These are phyloP conservation scores for Callipepla californica DNA, from an alignment of 2,113 vertebrate species.

Conservation along the genomic window DNA sequence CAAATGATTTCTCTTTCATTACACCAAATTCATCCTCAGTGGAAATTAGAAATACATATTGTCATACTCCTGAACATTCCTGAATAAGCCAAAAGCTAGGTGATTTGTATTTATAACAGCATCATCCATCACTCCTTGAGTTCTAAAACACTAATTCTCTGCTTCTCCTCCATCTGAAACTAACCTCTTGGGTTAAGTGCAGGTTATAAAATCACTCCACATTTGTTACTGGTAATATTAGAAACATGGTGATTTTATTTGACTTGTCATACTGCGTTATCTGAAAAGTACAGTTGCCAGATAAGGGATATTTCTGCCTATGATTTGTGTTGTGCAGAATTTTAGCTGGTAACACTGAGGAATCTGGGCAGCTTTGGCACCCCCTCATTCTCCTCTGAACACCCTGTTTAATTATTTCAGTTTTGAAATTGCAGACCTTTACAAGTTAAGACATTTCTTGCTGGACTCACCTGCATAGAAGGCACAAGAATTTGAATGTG, in stretches of 20 bases:
- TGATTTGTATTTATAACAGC: conserved; percentile 38
- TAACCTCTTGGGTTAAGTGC: conserved; percentile 14
- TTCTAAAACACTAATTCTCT: not conserved
- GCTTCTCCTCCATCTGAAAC: not conserved
- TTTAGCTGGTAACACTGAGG: not conserved
- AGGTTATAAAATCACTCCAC: conserved; percentile 44
- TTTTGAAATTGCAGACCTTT: not conserved
- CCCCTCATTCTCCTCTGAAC: not conserved
- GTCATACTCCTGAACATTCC: conserved; percentile 31
- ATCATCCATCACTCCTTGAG: conserved; percentile 27
- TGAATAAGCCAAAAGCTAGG: conserved; percentile 44
- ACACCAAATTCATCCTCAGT: conserved; percentile 61
- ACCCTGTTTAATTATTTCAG: not conserved
- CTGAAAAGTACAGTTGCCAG: not conserved
- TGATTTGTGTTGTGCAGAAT: not conserved
- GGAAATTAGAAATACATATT: conserved; percentile 57
- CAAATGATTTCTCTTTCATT: conserved; percentile 59
- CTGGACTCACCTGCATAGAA: not conserved
- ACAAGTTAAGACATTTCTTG: not conserved
- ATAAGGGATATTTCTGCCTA: rapidly evolving
- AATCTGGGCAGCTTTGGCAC: not conserved
- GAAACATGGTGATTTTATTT: not conserved
- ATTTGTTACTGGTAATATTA: not conserved
- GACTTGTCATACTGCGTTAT: not conserved
- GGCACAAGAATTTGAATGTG: rapidly evolving